Percentiles rank a stretch among this genome's conserved stretches.
phyloP scores from a whole-genome alignment of 2,113 vertebrate species.

The Takifugu flavidus region DNA sequence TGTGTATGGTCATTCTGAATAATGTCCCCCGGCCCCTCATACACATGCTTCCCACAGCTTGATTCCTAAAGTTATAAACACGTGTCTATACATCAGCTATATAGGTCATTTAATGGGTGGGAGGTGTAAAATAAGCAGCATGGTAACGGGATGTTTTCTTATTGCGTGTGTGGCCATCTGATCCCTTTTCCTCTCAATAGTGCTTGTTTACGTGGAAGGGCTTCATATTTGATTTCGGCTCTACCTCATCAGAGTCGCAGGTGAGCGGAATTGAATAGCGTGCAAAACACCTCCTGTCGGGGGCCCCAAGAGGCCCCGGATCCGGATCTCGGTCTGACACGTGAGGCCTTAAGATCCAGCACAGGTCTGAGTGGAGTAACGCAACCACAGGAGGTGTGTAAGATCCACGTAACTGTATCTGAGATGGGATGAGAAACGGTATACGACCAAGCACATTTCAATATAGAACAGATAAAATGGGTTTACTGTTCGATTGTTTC shows the following conservation, averaged over 20 bases:
- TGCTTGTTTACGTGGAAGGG: constrained; percentile 21
- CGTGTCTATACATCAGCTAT: constrained; percentile 24
- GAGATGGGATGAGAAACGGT: background rate
- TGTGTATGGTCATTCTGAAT: background rate
- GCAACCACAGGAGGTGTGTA: constrained; percentile 12
- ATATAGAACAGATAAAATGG: background rate
- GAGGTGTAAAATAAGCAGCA: constrained; percentile 54
- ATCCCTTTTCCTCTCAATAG: constrained; percentile 48
- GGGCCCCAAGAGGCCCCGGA: background rate
- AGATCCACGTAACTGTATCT: constrained; percentile 2
- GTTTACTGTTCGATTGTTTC: background rate
- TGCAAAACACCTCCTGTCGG: constrained; percentile 31
- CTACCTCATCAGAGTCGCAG: constrained; percentile 42
- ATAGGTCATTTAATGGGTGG: constrained; percentile 54
- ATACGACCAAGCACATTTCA: background rate
- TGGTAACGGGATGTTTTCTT: constrained; percentile 39
- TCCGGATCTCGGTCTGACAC: constrained; percentile 25
- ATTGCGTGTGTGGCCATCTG: constrained; percentile 39
- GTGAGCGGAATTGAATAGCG: constrained; percentile 25
- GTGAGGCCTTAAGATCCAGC: constrained; percentile 20
- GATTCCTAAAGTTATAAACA: background rate
- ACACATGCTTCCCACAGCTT: background rate
- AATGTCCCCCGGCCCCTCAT: background rate
- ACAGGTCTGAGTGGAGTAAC: constrained; percentile 12
- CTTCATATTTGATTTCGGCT: constrained; percentile 64